A percentile compares a stretch with the other conserved stretches of the same genome.
Conservation (phyloP, 1,140 invertebrate genomes). For the Dinoponera quadriceps region DNA sequence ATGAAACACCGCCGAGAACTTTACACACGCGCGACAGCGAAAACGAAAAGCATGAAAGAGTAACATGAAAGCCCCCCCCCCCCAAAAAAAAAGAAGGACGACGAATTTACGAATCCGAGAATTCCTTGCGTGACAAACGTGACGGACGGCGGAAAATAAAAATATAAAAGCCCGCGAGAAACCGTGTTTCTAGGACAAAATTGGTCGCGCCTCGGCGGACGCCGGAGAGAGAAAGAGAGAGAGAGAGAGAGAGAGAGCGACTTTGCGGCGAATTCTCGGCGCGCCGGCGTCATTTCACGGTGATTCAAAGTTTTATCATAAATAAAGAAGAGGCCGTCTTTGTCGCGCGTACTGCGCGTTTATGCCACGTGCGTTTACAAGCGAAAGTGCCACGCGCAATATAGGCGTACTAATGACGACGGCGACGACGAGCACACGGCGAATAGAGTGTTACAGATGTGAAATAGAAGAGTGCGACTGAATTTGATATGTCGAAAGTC, state of each 20-base stretch:
- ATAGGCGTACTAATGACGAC: too few species aligned
- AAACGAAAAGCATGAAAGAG: too few species aligned
- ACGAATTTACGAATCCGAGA: too few species aligned
- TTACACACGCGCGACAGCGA: background rate
- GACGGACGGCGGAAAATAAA: background rate
- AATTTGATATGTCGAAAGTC: too few species aligned
- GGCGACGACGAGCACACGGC: too few species aligned
- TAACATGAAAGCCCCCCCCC: too few species aligned
- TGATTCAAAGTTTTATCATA: constrained; percentile 25
- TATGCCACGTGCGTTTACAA: constrained; percentile 22
- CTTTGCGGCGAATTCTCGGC: constrained; percentile 20
- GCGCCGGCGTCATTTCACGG: constrained; percentile 19
- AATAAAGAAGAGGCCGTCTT: constrained; percentile 14
- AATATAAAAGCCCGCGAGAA: background rate
- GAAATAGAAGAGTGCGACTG: too few species aligned
- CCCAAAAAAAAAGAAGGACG: too few species aligned
- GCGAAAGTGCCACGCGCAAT: background rate
- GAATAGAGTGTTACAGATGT: too few species aligned
- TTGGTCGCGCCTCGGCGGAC: background rate
- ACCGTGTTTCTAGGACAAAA: background rate
- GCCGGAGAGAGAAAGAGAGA: background rate
- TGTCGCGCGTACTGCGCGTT: constrained; percentile 11
- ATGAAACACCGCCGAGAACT: constrained; percentile 41
- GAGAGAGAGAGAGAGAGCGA: background rate
- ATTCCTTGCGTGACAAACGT: too few species aligned